These are phyloP conservation scores for Meloidogyne hapla DNA, from an alignment of 1,140 invertebrate genomes.

Conservation along the genomic window DNA sequence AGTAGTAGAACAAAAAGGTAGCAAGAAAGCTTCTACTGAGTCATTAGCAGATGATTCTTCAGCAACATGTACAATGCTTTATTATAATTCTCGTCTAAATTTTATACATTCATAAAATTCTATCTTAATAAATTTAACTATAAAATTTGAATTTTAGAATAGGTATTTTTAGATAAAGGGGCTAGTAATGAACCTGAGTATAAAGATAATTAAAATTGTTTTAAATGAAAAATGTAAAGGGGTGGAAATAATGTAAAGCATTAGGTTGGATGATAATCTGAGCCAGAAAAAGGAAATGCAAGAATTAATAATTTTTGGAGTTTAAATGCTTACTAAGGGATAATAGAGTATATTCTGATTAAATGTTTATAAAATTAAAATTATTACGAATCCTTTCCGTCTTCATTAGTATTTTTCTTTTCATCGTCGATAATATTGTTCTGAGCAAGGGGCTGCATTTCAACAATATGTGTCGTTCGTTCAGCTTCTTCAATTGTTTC, in stretches of 20 bases:
- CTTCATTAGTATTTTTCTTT: background rate
- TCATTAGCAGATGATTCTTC: background rate
- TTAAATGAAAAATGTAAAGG: background rate
- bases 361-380: too few species aligned
- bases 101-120: background rate
- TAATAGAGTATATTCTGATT: too few species aligned
- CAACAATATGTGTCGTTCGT: slow-evolving; percentile 23
- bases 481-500: slow-evolving; percentile 62
- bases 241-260: background rate
- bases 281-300: background rate
- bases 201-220: background rate
- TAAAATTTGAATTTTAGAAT: background rate
- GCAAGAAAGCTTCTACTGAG: background rate
- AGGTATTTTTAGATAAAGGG: background rate
- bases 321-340: background rate
- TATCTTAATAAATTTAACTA: background rate
- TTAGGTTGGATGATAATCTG: background rate
- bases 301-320: background rate
- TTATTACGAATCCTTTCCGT: background rate
- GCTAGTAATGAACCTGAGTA: background rate
- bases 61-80: background rate
- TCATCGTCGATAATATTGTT: background rate
- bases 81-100: background rate
- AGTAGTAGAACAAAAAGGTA: slow-evolving; percentile 30
- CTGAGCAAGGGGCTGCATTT: slow-evolving; percentile 36